Evolutionary conservation across 2,797 vertebrate species (phyloP), one percentile per base, ranked within the genome.

Genomic region (Sparus aurata): DNA sequence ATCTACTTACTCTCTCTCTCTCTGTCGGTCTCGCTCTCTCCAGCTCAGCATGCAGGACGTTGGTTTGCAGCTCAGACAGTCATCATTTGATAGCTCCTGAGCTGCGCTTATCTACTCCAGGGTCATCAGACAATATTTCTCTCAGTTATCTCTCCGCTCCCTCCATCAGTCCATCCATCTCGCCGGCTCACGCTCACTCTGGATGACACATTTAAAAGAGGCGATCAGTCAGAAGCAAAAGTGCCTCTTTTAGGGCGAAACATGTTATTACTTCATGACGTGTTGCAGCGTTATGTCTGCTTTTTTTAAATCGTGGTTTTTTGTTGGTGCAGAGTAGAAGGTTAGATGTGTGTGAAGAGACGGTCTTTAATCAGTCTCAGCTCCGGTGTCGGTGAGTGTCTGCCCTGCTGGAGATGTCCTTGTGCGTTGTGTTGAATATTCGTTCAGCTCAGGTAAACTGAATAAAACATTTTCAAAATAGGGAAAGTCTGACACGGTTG

Each of bases 41-140:
- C 47, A 59, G 59, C 82, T 87, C 75, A 83, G 76, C 81, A 87
- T 84, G 86, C 85, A 83, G 65, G 62, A 75, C 1, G 46, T 57
- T 49, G 57, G 59, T 69, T 75, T 47, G 54, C 57, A 85, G 86
- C 88, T 85, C 69, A 77, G 86, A 77, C 70, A 87, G 87, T 86
- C 83, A 92, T 88, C 83, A 92, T 91, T 91, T 92, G 88, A 87
- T 91, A 89, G 89, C 90, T 82, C 81, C 73, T 58, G 46, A 86
- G 83, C 82, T 86, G 82, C 66, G 88, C 86, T 93, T 91, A 90
- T 92, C 92, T 86, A 50, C 85, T 89, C 75, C 63, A 80, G 84
- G 80, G 89, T 87, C 86, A 90, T 89, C 84, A 65, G 78, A 79
- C 85, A 83, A 84, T 87, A 93, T 91, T 90, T 80, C 79, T 89